Base-by-base conservation (phyloP, 2,797 vertebrate genomes). In the Tangara arthus region DNA sequence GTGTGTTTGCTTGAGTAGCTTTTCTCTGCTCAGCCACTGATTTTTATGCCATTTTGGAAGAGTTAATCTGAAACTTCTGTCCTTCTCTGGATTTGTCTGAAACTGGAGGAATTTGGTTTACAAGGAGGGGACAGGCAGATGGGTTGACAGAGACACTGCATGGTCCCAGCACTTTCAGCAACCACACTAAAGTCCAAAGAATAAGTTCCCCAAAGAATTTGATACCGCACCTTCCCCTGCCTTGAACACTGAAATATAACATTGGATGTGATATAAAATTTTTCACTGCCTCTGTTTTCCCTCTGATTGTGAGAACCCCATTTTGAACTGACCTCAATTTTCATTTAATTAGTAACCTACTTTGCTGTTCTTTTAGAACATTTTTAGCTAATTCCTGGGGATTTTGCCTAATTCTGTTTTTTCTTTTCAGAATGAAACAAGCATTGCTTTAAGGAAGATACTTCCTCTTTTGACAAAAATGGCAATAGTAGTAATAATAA, bases 321-420 rank as follows among this genome's bases (percentile, higher is more conserved):
- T 92, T 95, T 82, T 5, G 15, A 93, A 90, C 22, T 86, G 89
- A 93, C 79, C 89, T 91, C 34, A 83, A 93, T 96, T 95, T 91
- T 86, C 61, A 83, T 41, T 88, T 96, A 93, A 92, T 96, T 95
- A 88, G 20, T 94, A 84, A 93, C 95, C 92, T 88, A 94, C 50
- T 96, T 97, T 86, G 52, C 41, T 17, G 8, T 63, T 90, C 61
- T 55, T 89, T 78, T 71, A 65, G 56, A 95, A 83, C 7, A 83
- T 88, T 97, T 95, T 96, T 93, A 95, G 94, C 76, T 89, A 85
- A 91, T 87, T 94, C n/a, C 93, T 91, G 37, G 87, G 93, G 93
- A 92, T 92, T 80, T 95, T 92, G 28, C 92, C 87, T 89, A 42
- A 82, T 93, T 95, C 41, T 66, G 6, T 9, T 35, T 26, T 23